These are phyloP conservation scores for Aphyosemion australe DNA, from an alignment of 2,113 vertebrate species.

Conservation along the genomic window DNA sequence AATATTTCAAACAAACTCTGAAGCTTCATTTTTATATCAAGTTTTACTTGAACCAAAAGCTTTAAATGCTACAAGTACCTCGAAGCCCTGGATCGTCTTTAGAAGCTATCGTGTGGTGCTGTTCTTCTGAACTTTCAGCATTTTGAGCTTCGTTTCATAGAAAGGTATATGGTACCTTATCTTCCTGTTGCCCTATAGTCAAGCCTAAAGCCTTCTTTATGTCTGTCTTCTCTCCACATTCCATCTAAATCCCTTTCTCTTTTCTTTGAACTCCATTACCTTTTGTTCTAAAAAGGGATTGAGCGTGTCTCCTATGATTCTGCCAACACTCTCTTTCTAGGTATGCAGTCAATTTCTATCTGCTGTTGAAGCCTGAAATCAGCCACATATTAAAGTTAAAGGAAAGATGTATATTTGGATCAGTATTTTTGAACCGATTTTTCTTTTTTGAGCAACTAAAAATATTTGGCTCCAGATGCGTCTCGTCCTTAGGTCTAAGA, in stretches of 20 bases:
- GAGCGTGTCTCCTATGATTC: slow-evolving; percentile 28
- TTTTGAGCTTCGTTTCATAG: slow-evolving; percentile 30
- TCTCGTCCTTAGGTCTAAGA: neutral
- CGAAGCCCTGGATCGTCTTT: neutral
- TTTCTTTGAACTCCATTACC: slow-evolving; percentile 28
- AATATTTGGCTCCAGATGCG: neutral
- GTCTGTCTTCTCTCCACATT: slow-evolving; percentile 9
- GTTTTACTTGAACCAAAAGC: neutral
- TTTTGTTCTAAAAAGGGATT: slow-evolving; percentile 21
- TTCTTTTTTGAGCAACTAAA: neutral
- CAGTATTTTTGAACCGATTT: neutral
- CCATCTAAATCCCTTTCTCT: slow-evolving; percentile 25
- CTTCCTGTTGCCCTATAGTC: slow-evolving; percentile 19
- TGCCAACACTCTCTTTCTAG: slow-evolving; percentile 16
- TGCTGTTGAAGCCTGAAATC: neutral
- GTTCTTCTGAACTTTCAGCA: slow-evolving; percentile 17
- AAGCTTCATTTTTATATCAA: too few species aligned
- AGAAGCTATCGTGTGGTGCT: slow-evolving; percentile 1
- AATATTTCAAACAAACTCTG: too few species aligned
- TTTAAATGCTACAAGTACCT: neutral
- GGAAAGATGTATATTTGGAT: neutral
- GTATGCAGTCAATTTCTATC: slow-evolving; percentile 23
- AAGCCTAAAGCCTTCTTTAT: slow-evolving; percentile 21
- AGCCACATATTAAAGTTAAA: neutral
- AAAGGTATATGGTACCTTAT: slow-evolving; percentile 40